Percentiles rank a stretch among this genome's conserved stretches.
Evolutionary conservation across 2,888 invertebrate species (phyloP).

Genomic region (Ochropleura leucogaster): DNA sequence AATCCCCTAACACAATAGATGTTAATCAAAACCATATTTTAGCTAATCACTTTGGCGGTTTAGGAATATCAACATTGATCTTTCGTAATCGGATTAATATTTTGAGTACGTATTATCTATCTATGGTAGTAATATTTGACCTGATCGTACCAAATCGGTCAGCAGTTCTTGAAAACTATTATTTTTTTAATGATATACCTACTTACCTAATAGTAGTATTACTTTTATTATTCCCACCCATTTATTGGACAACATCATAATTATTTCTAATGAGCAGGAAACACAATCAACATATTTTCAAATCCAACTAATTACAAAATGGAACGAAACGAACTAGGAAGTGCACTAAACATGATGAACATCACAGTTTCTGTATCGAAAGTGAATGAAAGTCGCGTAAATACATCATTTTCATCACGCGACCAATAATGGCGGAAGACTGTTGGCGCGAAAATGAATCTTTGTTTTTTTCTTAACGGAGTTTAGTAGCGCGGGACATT

Average conservation of each 20-base stretch:
- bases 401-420: slow-evolving; percentile 90
- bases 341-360: slow-evolving; percentile 71
- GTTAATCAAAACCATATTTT: slow-evolving; percentile 65
- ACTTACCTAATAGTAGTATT: no score
- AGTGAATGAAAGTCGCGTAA: slow-evolving; percentile 87
- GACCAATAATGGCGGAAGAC: slow-evolving; percentile 85
- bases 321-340: slow-evolving; percentile 72
- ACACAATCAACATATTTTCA: slow-evolving; percentile 49
- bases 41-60: slow-evolving; percentile 43
- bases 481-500: slow-evolving; percentile 81
- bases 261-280: slow-evolving; percentile 43
- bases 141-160: slow-evolving; percentile 4
- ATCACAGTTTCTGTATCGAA: slow-evolving; percentile 85
- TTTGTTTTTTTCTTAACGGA: slow-evolving; percentile 83
- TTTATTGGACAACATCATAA: slow-evolving; percentile 19
- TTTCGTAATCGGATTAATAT: slow-evolving; percentile 10
- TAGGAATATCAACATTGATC: slow-evolving; percentile 50
- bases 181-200: not conserved
- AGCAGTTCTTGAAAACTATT: slow-evolving; percentile 7
- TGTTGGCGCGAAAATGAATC: slow-evolving; percentile 88
- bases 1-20: slow-evolving; percentile 74
- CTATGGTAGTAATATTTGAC: not conserved
- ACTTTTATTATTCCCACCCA: slow-evolving; percentile 5
- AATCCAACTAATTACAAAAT: slow-evolving; percentile 48
- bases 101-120: not conserved